A percentile compares a stretch with the other conserved stretches of the same genome.
These are phyloP conservation scores for Brachyalestes nurse DNA, from an alignment of 2,797 vertebrate species.

Conservation along the genomic window DNA sequence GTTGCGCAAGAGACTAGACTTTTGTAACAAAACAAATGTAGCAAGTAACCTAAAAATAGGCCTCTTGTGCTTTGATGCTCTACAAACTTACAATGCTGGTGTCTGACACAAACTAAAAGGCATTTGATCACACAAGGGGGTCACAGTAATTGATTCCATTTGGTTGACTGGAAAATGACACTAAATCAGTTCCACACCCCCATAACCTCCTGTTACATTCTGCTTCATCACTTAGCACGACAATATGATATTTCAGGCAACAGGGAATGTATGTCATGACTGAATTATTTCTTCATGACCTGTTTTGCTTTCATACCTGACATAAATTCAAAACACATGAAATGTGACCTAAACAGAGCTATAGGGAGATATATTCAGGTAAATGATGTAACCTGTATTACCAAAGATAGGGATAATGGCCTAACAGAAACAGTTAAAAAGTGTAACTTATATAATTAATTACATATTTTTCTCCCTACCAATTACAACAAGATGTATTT, in stretches of 20 bases:
- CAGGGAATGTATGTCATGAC: neutral
- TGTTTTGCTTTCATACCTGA: neutral
- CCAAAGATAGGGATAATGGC: too few species aligned
- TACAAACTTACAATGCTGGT: neutral
- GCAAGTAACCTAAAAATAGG: neutral
- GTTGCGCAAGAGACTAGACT: neutral
- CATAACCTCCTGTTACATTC: neutral
- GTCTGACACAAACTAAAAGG: neutral
- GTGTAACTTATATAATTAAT: too few species aligned
- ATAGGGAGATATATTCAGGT: neutral
- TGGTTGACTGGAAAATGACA: constrained; percentile 1
- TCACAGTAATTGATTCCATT: neutral
- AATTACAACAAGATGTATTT: too few species aligned
- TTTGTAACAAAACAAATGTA: neutral
- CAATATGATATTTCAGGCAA: neutral
- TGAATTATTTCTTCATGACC: neutral
- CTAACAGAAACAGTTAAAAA: too few species aligned
- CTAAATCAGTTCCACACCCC: neutral
- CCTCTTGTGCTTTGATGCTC: neutral
- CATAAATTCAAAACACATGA: neutral
- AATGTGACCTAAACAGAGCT: neutral
- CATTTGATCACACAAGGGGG: neutral
- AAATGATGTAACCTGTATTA: too few species aligned
- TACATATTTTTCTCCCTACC: too few species aligned
- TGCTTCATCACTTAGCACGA: neutral